Evolutionary conservation across 2,113 vertebrate species (phyloP), one percentile per base, ranked within the genome.

Genomic region (Pan paniscus): DNA sequence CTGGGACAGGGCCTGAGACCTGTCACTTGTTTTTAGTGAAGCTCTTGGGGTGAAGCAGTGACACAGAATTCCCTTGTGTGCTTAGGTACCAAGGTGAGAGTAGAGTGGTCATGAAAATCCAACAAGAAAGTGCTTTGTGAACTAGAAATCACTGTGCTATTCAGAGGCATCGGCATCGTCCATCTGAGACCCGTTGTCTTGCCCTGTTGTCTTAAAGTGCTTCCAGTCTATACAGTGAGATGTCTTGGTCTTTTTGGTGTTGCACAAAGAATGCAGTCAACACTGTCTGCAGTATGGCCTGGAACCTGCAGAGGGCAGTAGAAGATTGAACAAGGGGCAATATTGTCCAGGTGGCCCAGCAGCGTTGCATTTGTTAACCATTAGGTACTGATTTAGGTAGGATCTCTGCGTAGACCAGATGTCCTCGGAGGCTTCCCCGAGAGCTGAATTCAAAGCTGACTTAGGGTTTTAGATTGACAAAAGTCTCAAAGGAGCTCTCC

Each of bases 401-500:
- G 38, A 38, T 79, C 59, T 87, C 43, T 3, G 43, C n/a, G 38
- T 20, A 78, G 43, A 72, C 75, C 57, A 14, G 2, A 75, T 80
- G 55, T 52, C 57, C 70, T 96, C 90, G 32, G 61, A 89, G 70
- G 2, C 35, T 43, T 87, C 88, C 73, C 35, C 40, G 22, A 75
- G 64, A 97, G 43, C 84, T 52, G 52, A 23, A 59, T 67, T 94
- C 35, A 72, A 55, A 72, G 67, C 81, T 90, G 94, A 84, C 32
- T 82, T 78, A 78, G 59, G 61, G 12, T 32, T 79, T 91, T 38
- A 95, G 48, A 27, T 50, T 38, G 84, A 78, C 16, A 96, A 48
- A 90, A 78, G 52, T 81, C 59, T 90, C 80, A 91, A 50, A 95
- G 88, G 90, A 72, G 80, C 89, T 90, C 30, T 84, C 43, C 46